phyloP scores from a whole-genome alignment of 35 echinoderm and acorn worm genomes.

The Nesometra sesokonis region DNA sequence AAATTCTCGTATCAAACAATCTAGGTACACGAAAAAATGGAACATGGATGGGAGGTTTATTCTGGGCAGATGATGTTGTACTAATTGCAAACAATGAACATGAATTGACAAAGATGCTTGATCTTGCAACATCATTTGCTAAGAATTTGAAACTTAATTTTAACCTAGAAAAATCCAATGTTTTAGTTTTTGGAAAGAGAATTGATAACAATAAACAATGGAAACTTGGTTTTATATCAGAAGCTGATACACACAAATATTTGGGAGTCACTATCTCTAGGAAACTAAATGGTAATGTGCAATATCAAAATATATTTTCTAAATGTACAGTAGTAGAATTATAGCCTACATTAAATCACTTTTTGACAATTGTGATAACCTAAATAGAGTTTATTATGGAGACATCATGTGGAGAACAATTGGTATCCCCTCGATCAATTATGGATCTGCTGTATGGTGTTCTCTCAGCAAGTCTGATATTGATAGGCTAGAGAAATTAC shows the following conservation, averaged over 20 bases:
- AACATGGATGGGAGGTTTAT: too few relatives aligned
- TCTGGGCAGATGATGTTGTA: too few relatives aligned
- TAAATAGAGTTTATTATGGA: too few relatives aligned
- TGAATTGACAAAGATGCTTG: constrained; percentile 7
- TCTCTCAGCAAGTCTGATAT: too few relatives aligned
- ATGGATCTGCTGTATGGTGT: too few relatives aligned
- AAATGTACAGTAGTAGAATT: not conserved
- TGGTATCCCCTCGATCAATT: too few relatives aligned
- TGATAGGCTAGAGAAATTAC: too few relatives aligned
- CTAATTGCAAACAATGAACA: too few relatives aligned
- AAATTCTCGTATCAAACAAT: too few relatives aligned
- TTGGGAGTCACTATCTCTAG: not conserved
- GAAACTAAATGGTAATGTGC: not conserved
- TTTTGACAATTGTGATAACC: too few relatives aligned
- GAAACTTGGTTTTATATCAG: constrained; percentile 4
- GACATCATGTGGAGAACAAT: too few relatives aligned
- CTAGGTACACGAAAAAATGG: not conserved
- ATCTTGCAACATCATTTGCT: constrained; percentile 1
- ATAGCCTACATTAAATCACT: too few relatives aligned
- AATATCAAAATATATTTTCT: not conserved
- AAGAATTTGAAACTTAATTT: not conserved
- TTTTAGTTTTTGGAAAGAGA: not conserved
- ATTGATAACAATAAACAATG: not conserved
- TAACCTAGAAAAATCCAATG: not conserved
- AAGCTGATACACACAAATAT: constrained; percentile 3